Conservation (phyloP, 92 coral and sea anemone species). For the Epizoanthus rinbou region DNA sequence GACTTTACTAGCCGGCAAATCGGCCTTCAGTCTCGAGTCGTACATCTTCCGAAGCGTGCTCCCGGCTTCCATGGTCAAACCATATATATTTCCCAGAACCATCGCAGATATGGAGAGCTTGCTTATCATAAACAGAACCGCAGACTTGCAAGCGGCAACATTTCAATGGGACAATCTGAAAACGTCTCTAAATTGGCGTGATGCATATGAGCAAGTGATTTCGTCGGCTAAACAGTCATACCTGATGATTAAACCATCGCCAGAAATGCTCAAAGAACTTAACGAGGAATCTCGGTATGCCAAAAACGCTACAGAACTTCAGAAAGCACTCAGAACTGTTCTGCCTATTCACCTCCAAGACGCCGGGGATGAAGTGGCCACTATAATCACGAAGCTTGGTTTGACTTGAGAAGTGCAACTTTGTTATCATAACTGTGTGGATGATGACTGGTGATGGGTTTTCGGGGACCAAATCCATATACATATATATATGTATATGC, state of each 20-base stretch:
- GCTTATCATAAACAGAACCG: neutral
- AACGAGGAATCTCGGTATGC: slow-evolving; percentile 55
- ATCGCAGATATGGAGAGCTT: slow-evolving; percentile 59
- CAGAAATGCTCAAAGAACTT: slow-evolving; percentile 64
- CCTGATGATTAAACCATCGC: slow-evolving; percentile 61
- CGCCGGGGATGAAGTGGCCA: slow-evolving; percentile 60
- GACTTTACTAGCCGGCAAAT: slow-evolving; percentile 63
- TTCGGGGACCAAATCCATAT: neutral
- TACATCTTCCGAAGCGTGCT: slow-evolving; percentile 58
- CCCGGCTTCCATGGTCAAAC: slow-evolving; percentile 55
- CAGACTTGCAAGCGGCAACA: slow-evolving; percentile 50
- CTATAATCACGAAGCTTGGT: slow-evolving; percentile 48
- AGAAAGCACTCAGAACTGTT: slow-evolving; percentile 57
- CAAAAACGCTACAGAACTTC: slow-evolving; percentile 36
- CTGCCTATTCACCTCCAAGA: slow-evolving; percentile 55
- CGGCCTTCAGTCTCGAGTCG: slow-evolving; percentile 58
- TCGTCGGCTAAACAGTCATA: slow-evolving; percentile 66
- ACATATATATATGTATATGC: too few species aligned
- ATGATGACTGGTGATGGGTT: neutral
- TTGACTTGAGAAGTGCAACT: slow-evolving; percentile 23
- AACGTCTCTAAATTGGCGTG: slow-evolving; percentile 53
- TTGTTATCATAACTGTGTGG: neutral
- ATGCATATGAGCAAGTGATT: slow-evolving; percentile 60
- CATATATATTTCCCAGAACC: slow-evolving; percentile 64
- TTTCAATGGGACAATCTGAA: slow-evolving; percentile 54